phyloP scores from a whole-genome alignment of 2,888 invertebrate genomes.

The Limenitis camilla region DNA sequence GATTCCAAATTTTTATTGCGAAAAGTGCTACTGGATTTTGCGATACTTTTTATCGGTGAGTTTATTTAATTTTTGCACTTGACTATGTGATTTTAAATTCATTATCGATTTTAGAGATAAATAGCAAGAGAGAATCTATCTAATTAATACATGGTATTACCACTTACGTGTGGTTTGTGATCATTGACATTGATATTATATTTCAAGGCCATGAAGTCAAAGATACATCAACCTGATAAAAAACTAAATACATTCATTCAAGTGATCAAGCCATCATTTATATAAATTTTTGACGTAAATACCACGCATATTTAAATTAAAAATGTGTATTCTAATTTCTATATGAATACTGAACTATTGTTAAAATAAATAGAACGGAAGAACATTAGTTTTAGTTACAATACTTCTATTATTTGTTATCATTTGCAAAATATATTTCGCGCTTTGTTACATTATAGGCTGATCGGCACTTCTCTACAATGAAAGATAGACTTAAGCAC shows the following conservation, averaged over 20 bases:
- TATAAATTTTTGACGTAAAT: too few species aligned
- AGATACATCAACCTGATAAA: too few species aligned
- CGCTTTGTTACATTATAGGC: background rate
- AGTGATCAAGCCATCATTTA: too few species aligned
- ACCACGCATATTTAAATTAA: too few species aligned
- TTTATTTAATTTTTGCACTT: conserved; percentile 28
- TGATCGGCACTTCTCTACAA: too few species aligned
- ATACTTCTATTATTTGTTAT: conserved; percentile 8
- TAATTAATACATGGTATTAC: background rate
- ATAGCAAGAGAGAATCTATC: background rate
- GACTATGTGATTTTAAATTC: background rate
- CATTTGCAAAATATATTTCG: conserved; percentile 12
- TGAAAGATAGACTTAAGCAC: too few species aligned
- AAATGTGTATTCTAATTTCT: too few species aligned
- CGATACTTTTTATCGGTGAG: conserved; percentile 81
- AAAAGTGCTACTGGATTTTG: conserved; percentile 80
- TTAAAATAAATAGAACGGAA: conserved; percentile 10
- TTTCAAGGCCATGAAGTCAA: conserved; percentile 18
- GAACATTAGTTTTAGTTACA: background rate
- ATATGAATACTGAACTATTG: background rate
- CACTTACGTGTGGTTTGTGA: conserved; percentile 1
- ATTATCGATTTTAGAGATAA: background rate
- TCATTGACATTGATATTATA: conserved; percentile 16
- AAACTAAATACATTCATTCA: too few species aligned
- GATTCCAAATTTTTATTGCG: conserved; percentile 74